Base-by-base conservation (phyloP, 2,797 vertebrate species). In the Phoeniculus purpureus region DNA sequence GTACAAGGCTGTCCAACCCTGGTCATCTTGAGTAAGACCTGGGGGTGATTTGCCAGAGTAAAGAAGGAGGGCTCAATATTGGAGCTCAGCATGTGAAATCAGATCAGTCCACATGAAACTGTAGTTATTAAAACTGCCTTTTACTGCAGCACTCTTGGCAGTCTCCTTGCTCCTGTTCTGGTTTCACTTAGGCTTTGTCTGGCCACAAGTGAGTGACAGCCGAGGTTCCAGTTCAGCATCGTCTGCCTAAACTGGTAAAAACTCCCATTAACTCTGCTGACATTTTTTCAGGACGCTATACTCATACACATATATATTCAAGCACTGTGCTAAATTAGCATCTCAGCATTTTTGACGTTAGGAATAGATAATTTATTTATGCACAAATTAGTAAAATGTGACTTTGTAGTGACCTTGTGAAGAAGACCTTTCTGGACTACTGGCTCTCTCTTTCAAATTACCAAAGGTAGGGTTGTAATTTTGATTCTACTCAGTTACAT, bases 111-210 rank as follows among this genome's bases (percentile, higher is more conserved):
- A 32, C 83, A 77, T 88, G 67, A 95, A 83, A 93, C 90, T 54
- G 11, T n/a, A 91, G 60, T 92, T 92, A 88, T 77, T 87, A 80
- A 80, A 81, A 74, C 72, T 90, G 87, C 82, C 52, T 95, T 95
- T 88, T 93, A 59, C 72, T 94, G 64, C 60, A 81, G 50, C 60
- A n/a, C 66, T 89, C 58, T 88, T 95, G 91, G 78, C 85, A 92
- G 62, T 89, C 74, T 78, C 68, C 52, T 78, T 94, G 75, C 91
- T 95, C 91, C 89, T 95, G 81, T 91, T 95, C 87, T 93, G 94
- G 91, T 95, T 95, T 92, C 88, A 89, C 78, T 96, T 91, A 92
- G 64, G 60, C 54, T 94, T 81, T 93, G 92, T 96, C 92, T 95
- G 90, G 87, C 94, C 89, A 73, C 80, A 91, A 95, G 77, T 86